Conservation (phyloP, 2,113 vertebrate genomes). For the Gambusia holbrooki region DNA sequence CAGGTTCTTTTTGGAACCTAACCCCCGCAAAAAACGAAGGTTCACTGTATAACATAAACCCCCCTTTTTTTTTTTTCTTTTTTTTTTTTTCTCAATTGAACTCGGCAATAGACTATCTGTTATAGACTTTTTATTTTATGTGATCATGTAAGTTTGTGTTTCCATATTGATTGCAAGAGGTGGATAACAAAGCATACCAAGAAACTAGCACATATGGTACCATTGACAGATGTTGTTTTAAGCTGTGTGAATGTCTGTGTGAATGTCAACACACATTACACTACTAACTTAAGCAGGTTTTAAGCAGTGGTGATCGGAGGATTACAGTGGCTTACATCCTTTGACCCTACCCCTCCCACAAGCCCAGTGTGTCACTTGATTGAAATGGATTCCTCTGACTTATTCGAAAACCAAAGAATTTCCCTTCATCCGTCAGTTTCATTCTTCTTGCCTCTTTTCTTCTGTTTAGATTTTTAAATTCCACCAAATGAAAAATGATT, state of each 20-base stretch:
- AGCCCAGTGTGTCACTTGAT: constrained; percentile 71
- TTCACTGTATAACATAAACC: too few species aligned
- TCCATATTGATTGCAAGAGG: constrained; percentile 18
- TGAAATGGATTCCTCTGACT: constrained; percentile 80
- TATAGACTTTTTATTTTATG: neutral
- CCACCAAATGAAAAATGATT: constrained; percentile 57
- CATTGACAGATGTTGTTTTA: constrained; percentile 79
- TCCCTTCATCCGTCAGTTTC: constrained; percentile 39
- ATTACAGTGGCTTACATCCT: constrained; percentile 87
- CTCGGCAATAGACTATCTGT: neutral
- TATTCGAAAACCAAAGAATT: constrained; percentile 71
- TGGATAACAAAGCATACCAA: constrained; percentile 36
- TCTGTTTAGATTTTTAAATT: constrained; percentile 60
- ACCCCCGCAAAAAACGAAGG: too few species aligned
- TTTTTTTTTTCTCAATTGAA: neutral
- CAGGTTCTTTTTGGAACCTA: too few species aligned
- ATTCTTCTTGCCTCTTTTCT: neutral
- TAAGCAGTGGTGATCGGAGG: constrained; percentile 79
- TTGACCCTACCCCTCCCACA: constrained; percentile 72
- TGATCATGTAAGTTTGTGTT: constrained; percentile 3
- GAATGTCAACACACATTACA: constrained; percentile 63
- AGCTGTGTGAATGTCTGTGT: constrained; percentile 65
- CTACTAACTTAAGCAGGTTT: constrained; percentile 73
- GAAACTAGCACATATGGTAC: constrained; percentile 62
- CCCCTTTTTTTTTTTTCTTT: too few species aligned